Conservation (phyloP, 2,113 vertebrate genomes). For the Eolophus roseicapilla region DNA sequence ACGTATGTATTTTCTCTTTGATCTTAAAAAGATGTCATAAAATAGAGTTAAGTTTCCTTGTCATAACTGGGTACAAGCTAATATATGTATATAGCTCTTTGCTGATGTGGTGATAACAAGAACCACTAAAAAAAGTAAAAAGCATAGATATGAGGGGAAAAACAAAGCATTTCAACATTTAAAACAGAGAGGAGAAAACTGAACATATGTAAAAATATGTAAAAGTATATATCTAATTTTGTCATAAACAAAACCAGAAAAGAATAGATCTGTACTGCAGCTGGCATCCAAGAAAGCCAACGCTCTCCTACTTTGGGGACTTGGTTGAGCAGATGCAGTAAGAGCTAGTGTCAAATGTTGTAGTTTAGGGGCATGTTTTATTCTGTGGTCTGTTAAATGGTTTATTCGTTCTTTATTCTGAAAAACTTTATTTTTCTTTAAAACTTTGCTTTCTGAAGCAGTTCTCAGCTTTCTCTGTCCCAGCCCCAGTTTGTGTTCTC, state of each 20-base stretch:
- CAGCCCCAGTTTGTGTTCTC: not conserved
- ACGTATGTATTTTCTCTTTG: not conserved
- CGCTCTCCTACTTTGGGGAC: not conserved
- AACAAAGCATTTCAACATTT: slow-evolving; percentile 19
- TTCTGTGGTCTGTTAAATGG: not conserved
- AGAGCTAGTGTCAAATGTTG: not conserved
- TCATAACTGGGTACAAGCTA: not conserved
- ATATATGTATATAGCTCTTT: not conserved
- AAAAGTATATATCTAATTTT: slow-evolving; percentile 35
- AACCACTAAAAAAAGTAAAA: not conserved
- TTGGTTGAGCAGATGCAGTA: not conserved
- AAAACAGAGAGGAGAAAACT: not conserved
- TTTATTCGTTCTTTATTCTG: not conserved
- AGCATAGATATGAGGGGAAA: not conserved
- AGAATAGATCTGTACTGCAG: not conserved
- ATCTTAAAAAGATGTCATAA: not conserved
- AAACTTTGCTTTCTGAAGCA: not conserved
- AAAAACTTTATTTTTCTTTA: not conserved
- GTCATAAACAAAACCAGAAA: not conserved
- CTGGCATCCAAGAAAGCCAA: not conserved
- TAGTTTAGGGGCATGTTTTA: not conserved
- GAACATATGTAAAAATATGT: slow-evolving; percentile 64
- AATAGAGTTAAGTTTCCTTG: not conserved
- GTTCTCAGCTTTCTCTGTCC: not conserved
- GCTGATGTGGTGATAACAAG: slow-evolving; percentile 3